A percentile compares a stretch with the other conserved stretches of the same genome.
phyloP scores from a whole-genome alignment of 23 tunicate genomes.

The Oikopleura albicans region DNA sequence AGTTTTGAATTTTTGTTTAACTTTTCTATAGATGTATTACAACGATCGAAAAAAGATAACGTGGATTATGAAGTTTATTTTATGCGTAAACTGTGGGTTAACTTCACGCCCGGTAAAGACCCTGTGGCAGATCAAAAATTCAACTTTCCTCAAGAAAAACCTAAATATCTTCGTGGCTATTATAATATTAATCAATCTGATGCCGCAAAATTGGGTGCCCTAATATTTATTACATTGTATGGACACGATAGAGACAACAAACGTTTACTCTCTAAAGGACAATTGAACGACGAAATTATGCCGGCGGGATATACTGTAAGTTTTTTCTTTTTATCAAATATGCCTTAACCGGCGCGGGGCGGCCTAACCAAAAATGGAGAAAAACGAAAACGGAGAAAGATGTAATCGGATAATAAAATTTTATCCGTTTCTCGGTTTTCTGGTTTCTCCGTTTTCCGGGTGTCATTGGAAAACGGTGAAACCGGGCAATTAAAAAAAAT shows the following conservation, averaged over 20 bases:
- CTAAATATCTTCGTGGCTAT: constrained; percentile 57
- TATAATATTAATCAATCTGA: constrained; percentile 53
- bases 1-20: too few species aligned
- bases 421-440: too few species aligned
- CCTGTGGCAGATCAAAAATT: constrained; percentile 70
- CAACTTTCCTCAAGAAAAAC: constrained; percentile 67
- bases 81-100: constrained; percentile 91
- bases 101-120: constrained; percentile 66
- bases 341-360: too few species aligned
- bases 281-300: neutral
- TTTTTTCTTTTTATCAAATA: too few species aligned
- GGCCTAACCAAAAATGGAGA: too few species aligned
- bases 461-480: too few species aligned
- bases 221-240: constrained; percentile 26
- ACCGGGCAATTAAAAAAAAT: too few species aligned
- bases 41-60: neutral
- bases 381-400: too few species aligned
- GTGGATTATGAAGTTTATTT: constrained; percentile 37
- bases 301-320: neutral
- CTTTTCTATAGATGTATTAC: too few species aligned
- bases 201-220: constrained; percentile 49
- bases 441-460: too few species aligned
- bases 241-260: neutral
- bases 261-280: neutral
- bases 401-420: too few species aligned